phyloP scores from a whole-genome alignment of 2,113 vertebrate species.

The Scytalopus superciliaris region DNA sequence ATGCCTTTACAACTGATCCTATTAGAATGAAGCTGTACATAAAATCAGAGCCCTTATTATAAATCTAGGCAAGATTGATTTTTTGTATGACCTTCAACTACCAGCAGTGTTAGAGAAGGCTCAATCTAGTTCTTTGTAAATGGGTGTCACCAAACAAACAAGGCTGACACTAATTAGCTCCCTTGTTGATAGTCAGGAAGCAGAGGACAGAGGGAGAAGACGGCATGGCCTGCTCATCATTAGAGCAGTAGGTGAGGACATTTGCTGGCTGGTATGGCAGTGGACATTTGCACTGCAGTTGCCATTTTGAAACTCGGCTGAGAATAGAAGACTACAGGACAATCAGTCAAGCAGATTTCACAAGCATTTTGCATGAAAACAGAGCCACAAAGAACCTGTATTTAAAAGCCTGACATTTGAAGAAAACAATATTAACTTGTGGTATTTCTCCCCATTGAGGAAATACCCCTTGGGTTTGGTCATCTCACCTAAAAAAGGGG shows the following conservation, averaged over 20 bases:
- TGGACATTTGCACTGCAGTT: background rate
- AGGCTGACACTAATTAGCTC: slow-evolving; percentile 55
- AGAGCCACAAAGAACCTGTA: background rate
- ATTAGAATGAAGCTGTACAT: background rate
- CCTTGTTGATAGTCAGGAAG: background rate
- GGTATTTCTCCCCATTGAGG: background rate
- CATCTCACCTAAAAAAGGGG: background rate
- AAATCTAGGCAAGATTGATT: background rate
- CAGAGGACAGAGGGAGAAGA: background rate
- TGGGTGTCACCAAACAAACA: slow-evolving; percentile 34
- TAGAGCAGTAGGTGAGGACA: background rate
- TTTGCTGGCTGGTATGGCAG: background rate
- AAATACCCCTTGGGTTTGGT: background rate
- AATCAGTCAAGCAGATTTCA: background rate
- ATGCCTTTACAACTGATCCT: background rate
- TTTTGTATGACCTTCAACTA: slow-evolving; percentile 43
- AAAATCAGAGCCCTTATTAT: background rate
- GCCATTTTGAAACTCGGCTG: background rate
- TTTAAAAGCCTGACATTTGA: background rate
- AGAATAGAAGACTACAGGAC: background rate
- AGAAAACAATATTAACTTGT: background rate
- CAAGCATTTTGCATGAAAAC: background rate
- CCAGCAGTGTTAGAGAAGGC: background rate
- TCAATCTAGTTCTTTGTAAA: slow-evolving; percentile 12
- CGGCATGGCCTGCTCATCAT: background rate